Base-by-base conservation (phyloP, 2,888 invertebrate species). In the Chymomyza fuscimana region DNA sequence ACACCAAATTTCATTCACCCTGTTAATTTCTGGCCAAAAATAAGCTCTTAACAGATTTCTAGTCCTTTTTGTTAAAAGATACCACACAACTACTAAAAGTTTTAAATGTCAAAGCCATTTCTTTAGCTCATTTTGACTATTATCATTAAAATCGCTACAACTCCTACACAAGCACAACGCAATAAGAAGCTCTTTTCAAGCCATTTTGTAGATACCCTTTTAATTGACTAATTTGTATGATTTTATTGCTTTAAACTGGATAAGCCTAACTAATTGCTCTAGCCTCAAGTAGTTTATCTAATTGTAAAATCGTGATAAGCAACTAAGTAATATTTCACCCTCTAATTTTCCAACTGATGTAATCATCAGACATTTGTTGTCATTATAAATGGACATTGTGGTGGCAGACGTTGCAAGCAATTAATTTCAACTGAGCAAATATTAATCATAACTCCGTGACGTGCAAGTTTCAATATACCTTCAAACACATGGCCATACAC, bases 381-480 rank as follows among this genome's bases (percentile, higher is more conserved):
- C 22, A 72, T 74, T 76, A 80, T 76, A 76, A 80, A 78, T 80
- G 76, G 72, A 65, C 60, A 70, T 63, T 62, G 3, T 29, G 6
- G 69, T 59, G 59, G 51, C 73, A 71, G 74, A 60, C 40, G 73
- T 79, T 70, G 77, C 65, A 70, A 59, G 72, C 82, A 84, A 84
- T 84, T 84, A 80, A 86, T 84, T 84, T 73, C 81, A 86, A 78
- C 79, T 76, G 64, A 69, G 59, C 71, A 80, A 86, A 82, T 83
- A 83, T 83, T 82, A 86, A 86, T 83, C 83, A 83, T 80, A 84
- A 82, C 82, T 59, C 77, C 69, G 58, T 65, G 77, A 75, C 69
- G 77, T 77, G 22, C 29, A 29, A 9, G 58, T 25, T 29, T 58
- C 70, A 56, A 60, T 70, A 70, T 74, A 63, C 76, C 66, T 63